Base-by-base conservation (phyloP, 2,113 vertebrate genomes). In the Bambusicola thoracicus region DNA sequence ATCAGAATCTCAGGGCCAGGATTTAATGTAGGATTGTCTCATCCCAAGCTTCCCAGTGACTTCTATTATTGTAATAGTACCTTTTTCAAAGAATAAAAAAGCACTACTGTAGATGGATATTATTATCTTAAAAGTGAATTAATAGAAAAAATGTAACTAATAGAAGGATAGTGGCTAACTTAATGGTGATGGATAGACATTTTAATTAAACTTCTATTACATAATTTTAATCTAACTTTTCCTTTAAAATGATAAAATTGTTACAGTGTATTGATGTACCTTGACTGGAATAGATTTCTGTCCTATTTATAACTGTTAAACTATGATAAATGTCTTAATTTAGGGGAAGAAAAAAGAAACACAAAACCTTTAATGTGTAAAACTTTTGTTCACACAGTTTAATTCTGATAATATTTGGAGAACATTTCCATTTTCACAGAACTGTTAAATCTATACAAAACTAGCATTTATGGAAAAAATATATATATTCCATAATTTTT, bases 91-190 rank as follows among this genome's bases (percentile, higher is more conserved):
- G 19, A 81, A 69, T 29, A 8, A 40, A 66, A 41, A 83, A 56
- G 2, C 0, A 20, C n/a, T 66, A 27, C 17, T 29, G 2, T 3
- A 14, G 9, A 32, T 51, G 30, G 21, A 74, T 58, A 46, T 2
- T 18, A 74, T 36, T 56, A 61, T 46, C 29, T 90, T 46, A 53
- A 14, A 69, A 56, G 8, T 46, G 0, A 86, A 13, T 22, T 27
- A 83, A 86, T n/a, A 77, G 14, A 55, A 56, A 83, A 68, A 65
- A 80, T 36, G 3, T 44, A 55, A 68, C 20, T 11, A 4, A 38
- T 4, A 2, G 21, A 21, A 58, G 1, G 6, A n/a, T 13, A 81
- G 7, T 13, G 8, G 27, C 4, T 25, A 19, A 36, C 55, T 58
- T 61, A 85, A 59, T 2, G 5, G 8, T 40, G 20, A 40, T 36